Evolutionary conservation across 1,140 invertebrate genomes (phyloP), one percentile per base, ranked within the genome.

Genomic region (Globodera ellingtonae): DNA sequence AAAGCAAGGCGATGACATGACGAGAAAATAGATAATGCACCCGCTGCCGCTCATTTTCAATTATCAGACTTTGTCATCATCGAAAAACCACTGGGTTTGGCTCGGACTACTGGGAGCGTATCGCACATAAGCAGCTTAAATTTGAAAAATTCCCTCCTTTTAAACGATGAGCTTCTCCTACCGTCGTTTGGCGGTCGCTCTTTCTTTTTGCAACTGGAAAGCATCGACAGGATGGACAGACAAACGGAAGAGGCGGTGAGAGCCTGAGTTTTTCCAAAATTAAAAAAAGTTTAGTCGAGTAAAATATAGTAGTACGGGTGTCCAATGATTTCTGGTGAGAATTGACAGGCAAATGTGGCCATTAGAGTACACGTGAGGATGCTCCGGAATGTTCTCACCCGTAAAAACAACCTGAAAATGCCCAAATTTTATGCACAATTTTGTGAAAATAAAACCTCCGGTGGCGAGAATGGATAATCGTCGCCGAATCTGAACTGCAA

Each of bases 31-130:
- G 35, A 35, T 35, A 35, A 35, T 35, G 35, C 35, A 35, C 35
- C 35, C 35, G 35, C 35, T 35, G 35, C 35, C 35, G 35, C 35
- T 35, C 35, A 35, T 35, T 35, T 35, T 35, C 35, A 35, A 35
- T 35, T 35, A 2, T 72, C 71, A 79, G 47, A 79, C 67, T 24
- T 48, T 76, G 46, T 84, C 91, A 95, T 94, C 96, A 91, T 98
- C 95, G 92, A 98, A 98, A 95, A 95, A 98, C 96, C 96, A 98
- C 91, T 95, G 95, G 81, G 96, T 98, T 92, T 98, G 97, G 92
- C 97, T 98, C 88, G 97, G 96, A 92, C 97, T 98, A 92, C 98
- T 98, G 90, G 93, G 96, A 91, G 96, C 98, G 6, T 96, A 98
- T 92, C 95, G 96, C n/a, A 98, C 95, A 91, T 98, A 98, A 90